Evolutionary conservation across 1,140 invertebrate species (phyloP), one percentile per base, ranked within the genome.

Genomic region (Patella vulgata): DNA sequence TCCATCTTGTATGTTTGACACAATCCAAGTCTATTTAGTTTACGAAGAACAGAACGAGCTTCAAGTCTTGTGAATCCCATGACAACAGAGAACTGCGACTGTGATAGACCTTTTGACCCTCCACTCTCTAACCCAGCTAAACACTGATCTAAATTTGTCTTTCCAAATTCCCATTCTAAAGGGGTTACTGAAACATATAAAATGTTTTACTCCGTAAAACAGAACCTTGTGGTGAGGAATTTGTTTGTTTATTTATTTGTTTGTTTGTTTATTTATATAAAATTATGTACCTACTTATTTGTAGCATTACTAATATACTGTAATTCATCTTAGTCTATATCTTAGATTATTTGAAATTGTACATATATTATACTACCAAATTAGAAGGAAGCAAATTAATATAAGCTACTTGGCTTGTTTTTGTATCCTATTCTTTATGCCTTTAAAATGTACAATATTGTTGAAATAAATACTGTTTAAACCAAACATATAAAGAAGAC

Each of bases 51-150:
- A 17, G 27, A 33, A 9, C 56, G 28, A 14, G 43, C 28, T 17
- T 47, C 46, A 27, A 48, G 46, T 19, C 56, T 8, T 9, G 43
- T 30, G 5, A 58, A 30, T 21, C 28, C 40, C 43, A 58, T 27
- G 14, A 19, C 25, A 36, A 30, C 19, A 17, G 23, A n/a, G 14
- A 58, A 25, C 11, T 58, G 21, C 8, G 27, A 30, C 56, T 58
- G 56, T 17, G 40, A 28, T 5, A 58, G 30, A 19, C 56, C 56
- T 6, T 47, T 31, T 2, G 46, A 14, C 8, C 43, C 56, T 3
- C 27, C 43, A 19, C 21, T 58, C 17, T 36, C 44, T 31, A 58
- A 30, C 28, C 27, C 19, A n/a, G 31, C 30, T 17, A 28, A 48
- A 12, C 25, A 28, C 21, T 46, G 56, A 19, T 36, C 12, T 17